A percentile compares a stretch with the other conserved stretches of the same genome.
Evolutionary conservation across 2,113 vertebrate genomes (phyloP).

Genomic region (Nansenia antarctica): DNA sequence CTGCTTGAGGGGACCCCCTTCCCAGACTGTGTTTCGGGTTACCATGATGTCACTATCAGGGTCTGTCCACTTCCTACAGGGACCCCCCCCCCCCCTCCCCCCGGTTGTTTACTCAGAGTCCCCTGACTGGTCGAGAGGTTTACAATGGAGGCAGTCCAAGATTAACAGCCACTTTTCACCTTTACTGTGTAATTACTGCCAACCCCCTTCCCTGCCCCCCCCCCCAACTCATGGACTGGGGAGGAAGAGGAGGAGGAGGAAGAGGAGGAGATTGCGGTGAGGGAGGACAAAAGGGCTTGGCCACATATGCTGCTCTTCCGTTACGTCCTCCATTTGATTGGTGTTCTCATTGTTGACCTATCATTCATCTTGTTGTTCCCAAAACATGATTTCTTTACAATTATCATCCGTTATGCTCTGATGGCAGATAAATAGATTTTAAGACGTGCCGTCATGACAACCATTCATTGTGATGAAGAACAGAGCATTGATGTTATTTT

Average conservation of each 20-base stretch:
- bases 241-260: too few species aligned
- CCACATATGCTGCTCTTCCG: too few species aligned
- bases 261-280: too few species aligned
- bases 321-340: too few species aligned
- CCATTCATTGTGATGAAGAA: too few species aligned
- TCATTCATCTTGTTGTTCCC: constrained; percentile 43
- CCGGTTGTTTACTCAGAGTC: constrained; percentile 52
- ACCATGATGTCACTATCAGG: constrained; percentile 50
- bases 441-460: too few species aligned
- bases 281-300: too few species aligned
- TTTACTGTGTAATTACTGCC: constrained; percentile 25
- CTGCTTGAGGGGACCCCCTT: constrained; percentile 22
- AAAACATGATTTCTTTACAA: constrained; percentile 48
- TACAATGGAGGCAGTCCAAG: constrained; percentile 49
- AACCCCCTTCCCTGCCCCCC: constrained; percentile 9
- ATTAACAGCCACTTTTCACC: constrained; percentile 51
- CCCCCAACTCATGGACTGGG: not conserved
- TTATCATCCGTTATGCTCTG: constrained; percentile 42
- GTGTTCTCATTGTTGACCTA: too few species aligned
- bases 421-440: constrained; percentile 48
- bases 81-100: too few species aligned
- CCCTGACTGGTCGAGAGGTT: constrained; percentile 42
- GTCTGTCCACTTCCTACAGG: constrained; percentile 31
- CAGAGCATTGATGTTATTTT: too few species aligned
- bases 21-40: constrained; percentile 11